Evolutionary conservation across 2,888 invertebrate species (phyloP).

Genomic region (Leucozona laternaria): DNA sequence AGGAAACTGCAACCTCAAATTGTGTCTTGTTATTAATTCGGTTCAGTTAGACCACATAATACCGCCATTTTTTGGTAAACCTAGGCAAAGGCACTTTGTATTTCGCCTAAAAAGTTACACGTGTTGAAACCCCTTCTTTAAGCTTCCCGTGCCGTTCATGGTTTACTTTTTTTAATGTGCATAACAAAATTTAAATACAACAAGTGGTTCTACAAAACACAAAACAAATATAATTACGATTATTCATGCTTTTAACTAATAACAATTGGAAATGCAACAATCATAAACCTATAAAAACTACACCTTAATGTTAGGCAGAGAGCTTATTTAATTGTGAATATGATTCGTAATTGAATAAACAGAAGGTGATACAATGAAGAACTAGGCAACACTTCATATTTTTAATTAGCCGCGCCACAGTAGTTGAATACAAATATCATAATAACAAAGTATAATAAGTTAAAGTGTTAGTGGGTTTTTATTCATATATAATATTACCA

Average conservation of each 20-base stretch:
- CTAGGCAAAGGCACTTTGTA: no score
- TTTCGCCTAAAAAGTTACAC: no score
- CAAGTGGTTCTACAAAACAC: neutral
- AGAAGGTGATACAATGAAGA: slow-evolving; percentile 43
- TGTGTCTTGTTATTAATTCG: no score
- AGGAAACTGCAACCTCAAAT: no score
- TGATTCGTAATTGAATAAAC: neutral
- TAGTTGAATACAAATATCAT: slow-evolving; percentile 60
- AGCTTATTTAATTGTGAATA: slow-evolving; percentile 29
- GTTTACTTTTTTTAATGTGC: neutral
- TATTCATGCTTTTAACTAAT: slow-evolving; percentile 15
- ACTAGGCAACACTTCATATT: slow-evolving; percentile 62
- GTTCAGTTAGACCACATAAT: no score
- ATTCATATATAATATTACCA: slow-evolving; percentile 2
- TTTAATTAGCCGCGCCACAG: slow-evolving; percentile 52
- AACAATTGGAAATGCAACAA: slow-evolving; percentile 38
- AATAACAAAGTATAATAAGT: slow-evolving; percentile 22
- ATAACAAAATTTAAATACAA: neutral
- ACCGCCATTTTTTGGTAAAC: no score
- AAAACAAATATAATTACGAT: neutral
- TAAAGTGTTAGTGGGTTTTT: slow-evolving; percentile 4
- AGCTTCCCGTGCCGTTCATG: neutral
- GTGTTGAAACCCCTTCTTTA: no score
- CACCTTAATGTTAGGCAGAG: slow-evolving; percentile 15
- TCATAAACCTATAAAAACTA: slow-evolving; percentile 2